Evolutionary conservation across 2,888 invertebrate species (phyloP), one percentile per base, ranked within the genome.

Genomic region (Ashinkailepas kermadecensis): DNA sequence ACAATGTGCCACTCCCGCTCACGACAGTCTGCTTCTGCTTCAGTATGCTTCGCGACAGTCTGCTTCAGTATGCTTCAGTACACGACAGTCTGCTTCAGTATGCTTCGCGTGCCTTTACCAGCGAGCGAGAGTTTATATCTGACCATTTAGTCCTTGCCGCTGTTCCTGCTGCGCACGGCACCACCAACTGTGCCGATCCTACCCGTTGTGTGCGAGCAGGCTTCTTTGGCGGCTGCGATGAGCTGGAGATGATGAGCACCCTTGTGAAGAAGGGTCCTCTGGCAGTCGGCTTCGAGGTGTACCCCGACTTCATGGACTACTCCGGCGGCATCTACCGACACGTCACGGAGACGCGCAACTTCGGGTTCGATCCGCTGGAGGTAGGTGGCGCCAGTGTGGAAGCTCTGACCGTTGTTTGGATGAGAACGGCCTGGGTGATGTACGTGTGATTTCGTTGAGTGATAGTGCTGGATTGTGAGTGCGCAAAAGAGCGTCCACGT

Each of bases 261-360:
- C 84, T 89, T 64, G 86, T 88, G 12, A 84, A 87, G 54, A 86
- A 87, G 82, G 89, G 89, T 0, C 89, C 89, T 0, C 83, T 89
- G 67, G 86, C 88, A 10, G 88, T 89, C 0, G 86, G 87, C 1
- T 88, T 89, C 84, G 87, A 84, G 78, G 84, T 84, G 12, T 83
- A 84, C 21, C 81, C 81, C 64, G 84, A 84, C 67, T 84, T 84
- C 83, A 83, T 86, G 84, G 82, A 85, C 81, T 89, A 87, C 84
- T 82, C 83, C 0, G 83, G 85, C n/a, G 89, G 89, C 0, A 86
- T 90, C 78, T 89, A 89, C 84, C 87, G 86, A 57, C 88, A 88
- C 84, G 79, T 79, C 15, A 7, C 23, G 25, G 8, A 58, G 25
- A 79, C 58, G 15, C n/a, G 58, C 8, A n/a, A 79, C 58, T 79